Evolutionary conservation across 2,113 vertebrate genomes (phyloP).

Genomic region (Cairina moschata): DNA sequence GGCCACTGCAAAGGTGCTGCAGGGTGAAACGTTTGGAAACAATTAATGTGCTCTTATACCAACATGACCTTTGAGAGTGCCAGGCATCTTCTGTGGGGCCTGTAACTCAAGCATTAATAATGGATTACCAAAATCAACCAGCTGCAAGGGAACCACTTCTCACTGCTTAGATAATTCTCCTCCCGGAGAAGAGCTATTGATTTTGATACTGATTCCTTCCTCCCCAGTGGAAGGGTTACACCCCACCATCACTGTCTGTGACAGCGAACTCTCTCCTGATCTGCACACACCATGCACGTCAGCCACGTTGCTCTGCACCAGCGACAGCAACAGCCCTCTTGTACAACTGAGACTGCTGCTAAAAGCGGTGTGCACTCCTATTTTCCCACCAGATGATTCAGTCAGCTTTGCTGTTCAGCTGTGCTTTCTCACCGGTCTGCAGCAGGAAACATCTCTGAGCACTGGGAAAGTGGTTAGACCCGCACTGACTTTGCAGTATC

Average conservation of each 20-base stretch:
- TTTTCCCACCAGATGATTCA: not conserved
- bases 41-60: not conserved
- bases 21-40: not conserved
- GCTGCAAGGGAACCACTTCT: conserved; percentile 59
- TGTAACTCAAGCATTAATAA: conserved; percentile 47
- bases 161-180: conserved; percentile 37
- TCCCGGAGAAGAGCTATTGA: conserved; percentile 59
- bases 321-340: not conserved
- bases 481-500: fast-evolving
- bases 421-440: not conserved
- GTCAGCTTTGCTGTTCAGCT: fast-evolving
- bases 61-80: not conserved
- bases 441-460: fast-evolving
- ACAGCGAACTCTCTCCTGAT: not conserved
- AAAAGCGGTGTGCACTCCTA: fast-evolving
- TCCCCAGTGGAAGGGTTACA: not conserved
- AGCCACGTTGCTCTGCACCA: not conserved
- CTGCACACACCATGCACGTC: not conserved
- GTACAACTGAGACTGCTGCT: fast-evolving
- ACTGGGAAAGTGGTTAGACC: not conserved
- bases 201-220: conserved; percentile 61
- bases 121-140: conserved; percentile 52
- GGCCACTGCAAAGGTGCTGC: not conserved
- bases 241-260: not conserved
- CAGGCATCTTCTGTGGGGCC: conserved; percentile 11